phyloP scores from a whole-genome alignment of 2,888 invertebrate species.

The Dysmachus trigonus region DNA sequence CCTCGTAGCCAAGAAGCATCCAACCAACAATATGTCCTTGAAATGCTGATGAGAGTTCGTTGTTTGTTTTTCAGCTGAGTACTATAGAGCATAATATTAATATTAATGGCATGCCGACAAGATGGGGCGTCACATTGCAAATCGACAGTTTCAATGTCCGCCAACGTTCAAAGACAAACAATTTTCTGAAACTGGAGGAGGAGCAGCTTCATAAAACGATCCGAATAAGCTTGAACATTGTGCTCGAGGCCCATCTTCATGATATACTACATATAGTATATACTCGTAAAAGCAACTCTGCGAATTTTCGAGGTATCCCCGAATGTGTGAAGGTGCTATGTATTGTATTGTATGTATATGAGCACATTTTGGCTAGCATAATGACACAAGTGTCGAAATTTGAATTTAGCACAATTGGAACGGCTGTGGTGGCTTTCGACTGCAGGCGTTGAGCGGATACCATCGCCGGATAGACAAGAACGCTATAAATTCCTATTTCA shows the following conservation, averaged over 20 bases:
- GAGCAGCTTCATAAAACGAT: neutral
- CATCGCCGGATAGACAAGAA: neutral
- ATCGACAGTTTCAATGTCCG: neutral
- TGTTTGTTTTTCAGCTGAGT: neutral
- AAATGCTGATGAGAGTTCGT: neutral
- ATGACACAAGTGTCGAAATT: conserved; percentile 14
- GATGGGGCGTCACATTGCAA: neutral
- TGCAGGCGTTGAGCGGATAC: neutral
- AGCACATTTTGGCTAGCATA: neutral
- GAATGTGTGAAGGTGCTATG: neutral
- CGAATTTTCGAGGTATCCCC: neutral
- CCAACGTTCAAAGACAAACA: neutral
- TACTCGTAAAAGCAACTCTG: neutral
- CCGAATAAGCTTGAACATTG: neutral
- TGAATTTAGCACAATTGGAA: neutral
- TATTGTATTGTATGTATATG: too few species aligned
- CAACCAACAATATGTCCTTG: neutral
- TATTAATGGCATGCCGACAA: neutral
- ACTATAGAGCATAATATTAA: neutral
- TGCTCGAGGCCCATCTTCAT: neutral
- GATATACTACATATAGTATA: too few species aligned
- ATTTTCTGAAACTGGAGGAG: neutral
- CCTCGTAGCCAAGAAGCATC: neutral
- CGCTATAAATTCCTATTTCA: conserved; percentile 12
- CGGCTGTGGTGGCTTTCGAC: neutral